Base-by-base conservation (phyloP, 2,797 vertebrate genomes). In the Brotula barbata region DNA sequence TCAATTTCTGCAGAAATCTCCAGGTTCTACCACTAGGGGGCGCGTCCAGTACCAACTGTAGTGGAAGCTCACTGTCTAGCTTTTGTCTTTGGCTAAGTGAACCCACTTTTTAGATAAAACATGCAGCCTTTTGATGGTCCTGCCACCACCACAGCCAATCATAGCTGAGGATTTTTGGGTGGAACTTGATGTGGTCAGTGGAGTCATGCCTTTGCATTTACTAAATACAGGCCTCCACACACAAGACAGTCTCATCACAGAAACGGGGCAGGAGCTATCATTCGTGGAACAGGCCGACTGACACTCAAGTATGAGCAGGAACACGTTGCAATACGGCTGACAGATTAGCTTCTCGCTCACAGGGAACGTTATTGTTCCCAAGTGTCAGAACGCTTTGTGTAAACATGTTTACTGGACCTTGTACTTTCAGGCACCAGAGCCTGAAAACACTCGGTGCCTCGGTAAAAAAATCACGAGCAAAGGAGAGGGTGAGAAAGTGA, bases 351-450 rank as follows among this genome's bases (percentile, higher is more conserved):
- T 45, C 45, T 43, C 22, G 16, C 58, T 68, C 12, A 66, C 44
- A 62, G 37, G n/a, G 62, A 64, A 51, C 36, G 41, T 19, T 55
- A 56, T 61, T 65, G 44, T 77, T 68, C 41, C 25, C 28, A 23
- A 43, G 53, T 31, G 9, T 47, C 36, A 56, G 10, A 17, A 37
- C 45, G 4, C n/a, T 48, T 60, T 58, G 40, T 48, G 36, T 58
- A 59, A 76, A 73, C 70, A 23, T 80, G 71, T 77, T 70, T 73
- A 70, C 48, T 53, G 62, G 60, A 78, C 69, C 28, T 69, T 69
- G 68, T 20, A 33, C 73, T 52, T 20, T 37, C 47, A 65, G 69
- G 50, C 59, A 66, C 49, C 51, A 53, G 41, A 33, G 17, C 23
- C 55, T 64, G 66, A 77, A 67, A 77, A 55, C 40, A 49, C 58